Percentiles rank a stretch among this genome's conserved stretches.
phyloP scores from a whole-genome alignment of 2,888 invertebrate species.

The Nomada ruficornis region DNA sequence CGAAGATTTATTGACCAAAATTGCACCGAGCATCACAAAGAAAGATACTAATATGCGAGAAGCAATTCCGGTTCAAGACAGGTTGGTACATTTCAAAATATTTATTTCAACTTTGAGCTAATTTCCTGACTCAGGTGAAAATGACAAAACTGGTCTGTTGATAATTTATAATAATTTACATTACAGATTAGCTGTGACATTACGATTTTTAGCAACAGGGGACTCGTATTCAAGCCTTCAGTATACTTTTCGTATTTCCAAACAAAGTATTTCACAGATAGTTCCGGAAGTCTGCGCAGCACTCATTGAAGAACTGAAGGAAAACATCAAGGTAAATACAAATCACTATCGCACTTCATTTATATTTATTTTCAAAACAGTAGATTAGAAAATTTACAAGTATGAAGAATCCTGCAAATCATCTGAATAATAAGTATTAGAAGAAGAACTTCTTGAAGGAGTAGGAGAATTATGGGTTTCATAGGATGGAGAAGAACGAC shows the following conservation, averaged over 20 bases:
- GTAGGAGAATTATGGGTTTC: neutral
- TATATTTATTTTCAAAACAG: too few relatives aligned
- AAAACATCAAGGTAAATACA: too few relatives aligned
- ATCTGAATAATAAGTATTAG: too few relatives aligned
- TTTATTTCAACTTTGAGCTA: neutral
- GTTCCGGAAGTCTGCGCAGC: too few relatives aligned
- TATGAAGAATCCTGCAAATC: too few relatives aligned
- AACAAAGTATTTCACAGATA: too few relatives aligned
- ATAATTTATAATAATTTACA: neutral
- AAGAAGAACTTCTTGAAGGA: neutral
- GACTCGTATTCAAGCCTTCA: too few relatives aligned
- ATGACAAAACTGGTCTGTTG: neutral
- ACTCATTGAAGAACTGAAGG: too few relatives aligned
- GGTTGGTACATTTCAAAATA: neutral
- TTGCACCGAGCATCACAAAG: neutral
- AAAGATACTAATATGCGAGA: neutral
- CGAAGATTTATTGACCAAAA: neutral
- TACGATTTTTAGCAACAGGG: slow-evolving; percentile 4
- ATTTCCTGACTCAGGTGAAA: neutral
- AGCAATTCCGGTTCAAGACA: neutral
- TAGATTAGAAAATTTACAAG: too few relatives aligned
- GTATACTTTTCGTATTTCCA: too few relatives aligned
- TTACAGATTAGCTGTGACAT: slow-evolving; percentile 1
- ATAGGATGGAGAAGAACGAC: neutral
- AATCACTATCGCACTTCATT: too few relatives aligned